Percentiles rank a stretch among this genome's conserved stretches.
Evolutionary conservation across 2,888 invertebrate genomes (phyloP).

Genomic region (Leptinotarsa haldemani): DNA sequence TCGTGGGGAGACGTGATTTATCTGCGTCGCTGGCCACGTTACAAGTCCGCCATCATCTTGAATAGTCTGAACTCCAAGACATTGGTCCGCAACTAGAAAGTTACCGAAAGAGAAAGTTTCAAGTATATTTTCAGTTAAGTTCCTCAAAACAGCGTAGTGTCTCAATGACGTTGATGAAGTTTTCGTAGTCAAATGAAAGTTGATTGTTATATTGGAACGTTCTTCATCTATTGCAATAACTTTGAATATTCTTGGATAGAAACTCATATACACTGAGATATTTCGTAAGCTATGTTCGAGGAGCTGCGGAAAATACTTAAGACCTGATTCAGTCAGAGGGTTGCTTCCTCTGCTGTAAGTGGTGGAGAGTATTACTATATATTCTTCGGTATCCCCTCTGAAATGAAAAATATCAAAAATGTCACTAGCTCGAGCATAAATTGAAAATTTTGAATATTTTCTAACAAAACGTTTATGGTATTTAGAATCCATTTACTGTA

Average conservation of each 20-base stretch:
- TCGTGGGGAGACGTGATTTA: constrained; percentile 28
- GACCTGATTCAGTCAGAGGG: constrained; percentile 43
- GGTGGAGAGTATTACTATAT: constrained; percentile 45
- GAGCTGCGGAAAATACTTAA: constrained; percentile 41
- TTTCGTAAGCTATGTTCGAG: constrained; percentile 12
- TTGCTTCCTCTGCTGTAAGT: constrained; percentile 42
- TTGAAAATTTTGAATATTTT: neutral
- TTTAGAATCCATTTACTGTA: too few species aligned
- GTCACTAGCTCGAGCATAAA: too few species aligned
- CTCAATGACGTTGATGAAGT: neutral
- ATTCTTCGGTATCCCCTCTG: constrained; percentile 47
- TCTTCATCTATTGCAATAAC: constrained; percentile 48
- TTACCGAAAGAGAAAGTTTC: constrained; percentile 32
- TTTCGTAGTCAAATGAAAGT: constrained; percentile 48
- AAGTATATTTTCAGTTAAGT: neutral
- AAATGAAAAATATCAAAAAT: neutral
- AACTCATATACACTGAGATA: constrained; percentile 29
- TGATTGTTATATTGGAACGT: constrained; percentile 42
- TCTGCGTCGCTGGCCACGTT: constrained; percentile 47
- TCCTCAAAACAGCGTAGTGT: neutral
- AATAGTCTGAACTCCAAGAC: constrained; percentile 37
- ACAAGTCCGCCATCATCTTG: constrained; percentile 24
- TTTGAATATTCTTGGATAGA: constrained; percentile 49
- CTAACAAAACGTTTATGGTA: neutral
- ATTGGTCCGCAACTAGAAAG: constrained; percentile 43